Conservation (phyloP, 2,113 vertebrate species). For the Prinia subflava region DNA sequence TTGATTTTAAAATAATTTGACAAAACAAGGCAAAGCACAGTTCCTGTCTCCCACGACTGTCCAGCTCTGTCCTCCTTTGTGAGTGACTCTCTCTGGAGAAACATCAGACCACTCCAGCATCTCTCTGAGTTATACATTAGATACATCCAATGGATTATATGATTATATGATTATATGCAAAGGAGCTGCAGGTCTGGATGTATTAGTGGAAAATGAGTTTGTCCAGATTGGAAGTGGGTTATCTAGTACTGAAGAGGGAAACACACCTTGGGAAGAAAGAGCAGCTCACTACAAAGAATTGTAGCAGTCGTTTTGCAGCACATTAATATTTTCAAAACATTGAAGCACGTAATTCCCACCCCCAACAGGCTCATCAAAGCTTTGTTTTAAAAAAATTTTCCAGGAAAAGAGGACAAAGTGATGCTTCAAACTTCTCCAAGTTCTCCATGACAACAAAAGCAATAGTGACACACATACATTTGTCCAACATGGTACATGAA, state of each 20-base stretch:
- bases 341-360: neutral
- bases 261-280: neutral
- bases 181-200: neutral
- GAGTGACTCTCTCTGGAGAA: neutral
- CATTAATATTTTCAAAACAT: neutral
- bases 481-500: neutral
- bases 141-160: neutral
- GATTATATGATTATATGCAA: neutral
- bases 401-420: neutral
- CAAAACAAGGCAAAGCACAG: neutral
- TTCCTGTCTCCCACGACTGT: neutral
- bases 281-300: rapidly evolving
- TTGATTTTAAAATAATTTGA: neutral
- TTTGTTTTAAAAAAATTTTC: neutral
- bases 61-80: neutral
- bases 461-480: neutral
- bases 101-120: neutral
- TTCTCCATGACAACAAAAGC: neutral
- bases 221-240: neutral
- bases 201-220: neutral
- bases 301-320: neutral
- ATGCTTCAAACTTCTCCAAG: neutral
- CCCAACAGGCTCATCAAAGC: neutral
- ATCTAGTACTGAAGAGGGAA: neutral
- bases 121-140: rapidly evolving